A percentile compares a stretch with the other conserved stretches of the same genome.
phyloP scores from a whole-genome alignment of 2,888 invertebrate genomes.

The Cryptosula pallasiana region DNA sequence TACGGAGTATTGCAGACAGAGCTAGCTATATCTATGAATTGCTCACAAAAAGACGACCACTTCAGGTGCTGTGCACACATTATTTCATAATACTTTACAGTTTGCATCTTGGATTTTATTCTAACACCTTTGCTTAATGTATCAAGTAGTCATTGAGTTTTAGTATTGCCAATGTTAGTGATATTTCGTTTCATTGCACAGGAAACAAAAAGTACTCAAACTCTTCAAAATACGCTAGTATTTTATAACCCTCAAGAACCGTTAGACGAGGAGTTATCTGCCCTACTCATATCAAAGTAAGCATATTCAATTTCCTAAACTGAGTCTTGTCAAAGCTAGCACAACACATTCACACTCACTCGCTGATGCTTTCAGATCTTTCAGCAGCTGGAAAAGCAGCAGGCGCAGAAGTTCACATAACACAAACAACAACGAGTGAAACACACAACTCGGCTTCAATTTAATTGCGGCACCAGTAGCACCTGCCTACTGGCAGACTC shows the following conservation, averaged over 20 bases:
- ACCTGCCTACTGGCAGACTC: too few relatives aligned
- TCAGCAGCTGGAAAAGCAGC: not conserved
- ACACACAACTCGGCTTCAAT: not conserved
- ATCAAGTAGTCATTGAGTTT: too few relatives aligned
- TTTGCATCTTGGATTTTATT: too few relatives aligned
- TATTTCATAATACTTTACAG: too few relatives aligned
- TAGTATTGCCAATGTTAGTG: too few relatives aligned
- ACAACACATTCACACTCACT: too few relatives aligned
- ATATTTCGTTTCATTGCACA: too few relatives aligned
- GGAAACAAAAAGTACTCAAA: not conserved
- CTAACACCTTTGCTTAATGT: too few relatives aligned
- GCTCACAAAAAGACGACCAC: not conserved
- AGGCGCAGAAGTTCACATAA: not conserved
- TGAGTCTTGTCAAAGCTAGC: too few relatives aligned
- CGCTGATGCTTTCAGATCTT: not conserved
- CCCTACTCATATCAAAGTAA: conserved; percentile 9
- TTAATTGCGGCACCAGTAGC: too few relatives aligned
- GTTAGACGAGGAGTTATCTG: conserved; percentile 2
- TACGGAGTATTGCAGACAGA: not conserved
- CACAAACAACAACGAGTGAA: not conserved
- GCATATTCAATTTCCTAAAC: not conserved
- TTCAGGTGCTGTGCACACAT: not conserved
- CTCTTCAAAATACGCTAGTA: not conserved
- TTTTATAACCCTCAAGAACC: conserved; percentile 18
- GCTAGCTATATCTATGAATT: not conserved